Evolutionary conservation across 2,797 vertebrate genomes (phyloP), one percentile per base, ranked within the genome.

Genomic region (Sternarchorhynchus goeldii): DNA sequence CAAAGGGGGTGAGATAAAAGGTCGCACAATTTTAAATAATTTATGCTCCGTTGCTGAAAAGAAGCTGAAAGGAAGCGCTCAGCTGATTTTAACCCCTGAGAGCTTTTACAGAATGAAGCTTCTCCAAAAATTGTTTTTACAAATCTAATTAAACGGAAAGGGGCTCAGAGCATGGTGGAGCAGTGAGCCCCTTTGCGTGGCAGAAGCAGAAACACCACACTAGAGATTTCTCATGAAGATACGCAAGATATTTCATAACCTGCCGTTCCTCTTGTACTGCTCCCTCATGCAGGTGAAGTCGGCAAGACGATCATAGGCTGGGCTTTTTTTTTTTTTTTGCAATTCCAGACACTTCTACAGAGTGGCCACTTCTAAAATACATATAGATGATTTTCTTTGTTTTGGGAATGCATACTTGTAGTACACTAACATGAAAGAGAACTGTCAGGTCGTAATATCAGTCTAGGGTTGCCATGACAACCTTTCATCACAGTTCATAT

Each of bases 11-110:
- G 96, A 98, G 97, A 99, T 99, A 98, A 99, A 99, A 99, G 97
- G 97, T 99, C 97, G 96, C 96, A 96, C 97, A 97, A 98, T 99
- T 98, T 99, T 99, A 98, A 99, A 99, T 99, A 99, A 99, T 99
- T 99, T 99, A 99, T 99, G 97, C 97, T 98, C 96, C 96, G 96
- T 96, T 96, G 96, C 96, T 98, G 97, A 97, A 99, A 98, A 99
- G 97, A 96, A 95, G 95, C 96, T 95, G 96, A 98, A 97, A 97
- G 96, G 95, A 96, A 98, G 97, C 96, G 95, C 95, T 96, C 95
- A 95, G 95, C 95, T 96, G 95, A 97, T 97, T 96, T 99, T 97
- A 98, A 98, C 96, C 96, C 97, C 95, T 97, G 92, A 94, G 93
- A 94, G 93, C 93, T 94, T 93, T 94, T 93, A 94, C 91, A 91